These are phyloP conservation scores for Synanthedon andrenaeformis DNA, from an alignment of 2,888 invertebrate species.

Conservation along the genomic window DNA sequence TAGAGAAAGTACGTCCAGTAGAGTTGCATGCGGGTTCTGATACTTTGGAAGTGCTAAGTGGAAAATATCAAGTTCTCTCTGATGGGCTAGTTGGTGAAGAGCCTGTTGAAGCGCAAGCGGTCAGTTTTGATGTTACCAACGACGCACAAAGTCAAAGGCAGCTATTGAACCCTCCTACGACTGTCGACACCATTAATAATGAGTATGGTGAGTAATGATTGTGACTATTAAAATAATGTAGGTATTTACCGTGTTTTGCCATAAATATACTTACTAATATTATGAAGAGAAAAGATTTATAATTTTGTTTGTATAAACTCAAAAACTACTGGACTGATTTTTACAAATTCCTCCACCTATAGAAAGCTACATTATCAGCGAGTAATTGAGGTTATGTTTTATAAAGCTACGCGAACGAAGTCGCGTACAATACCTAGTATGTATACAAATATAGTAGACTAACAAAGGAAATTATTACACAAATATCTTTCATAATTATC, in stretches of 20 bases:
- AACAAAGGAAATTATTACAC: too few relatives aligned
- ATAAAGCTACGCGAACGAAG: too few relatives aligned
- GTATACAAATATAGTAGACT: too few relatives aligned
- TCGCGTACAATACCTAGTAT: too few relatives aligned
- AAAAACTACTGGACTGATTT: not conserved
- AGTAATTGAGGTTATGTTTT: too few relatives aligned
- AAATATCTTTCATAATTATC: too few relatives aligned
- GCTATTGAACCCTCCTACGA: conserved; percentile 30
- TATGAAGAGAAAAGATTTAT: too few relatives aligned
- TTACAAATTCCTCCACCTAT: not conserved
- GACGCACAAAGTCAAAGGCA: conserved; percentile 42
- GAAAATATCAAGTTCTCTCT: conserved; percentile 48
- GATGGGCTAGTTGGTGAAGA: conserved; percentile 38
- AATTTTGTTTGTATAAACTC: too few relatives aligned
- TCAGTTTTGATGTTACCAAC: conserved; percentile 18
- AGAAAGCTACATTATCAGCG: not conserved
- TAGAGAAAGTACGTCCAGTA: conserved; percentile 23
- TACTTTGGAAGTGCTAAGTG: conserved; percentile 40
- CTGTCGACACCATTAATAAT: conserved; percentile 30
- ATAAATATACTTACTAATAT: too few relatives aligned
- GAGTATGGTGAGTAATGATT: conserved; percentile 41
- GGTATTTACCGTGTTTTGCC: not conserved
- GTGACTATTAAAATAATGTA: not conserved
- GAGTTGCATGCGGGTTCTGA: conserved; percentile 31
- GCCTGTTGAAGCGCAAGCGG: conserved; percentile 33